Conservation (phyloP, 1,140 invertebrate genomes). For the Plectus sambesii region DNA sequence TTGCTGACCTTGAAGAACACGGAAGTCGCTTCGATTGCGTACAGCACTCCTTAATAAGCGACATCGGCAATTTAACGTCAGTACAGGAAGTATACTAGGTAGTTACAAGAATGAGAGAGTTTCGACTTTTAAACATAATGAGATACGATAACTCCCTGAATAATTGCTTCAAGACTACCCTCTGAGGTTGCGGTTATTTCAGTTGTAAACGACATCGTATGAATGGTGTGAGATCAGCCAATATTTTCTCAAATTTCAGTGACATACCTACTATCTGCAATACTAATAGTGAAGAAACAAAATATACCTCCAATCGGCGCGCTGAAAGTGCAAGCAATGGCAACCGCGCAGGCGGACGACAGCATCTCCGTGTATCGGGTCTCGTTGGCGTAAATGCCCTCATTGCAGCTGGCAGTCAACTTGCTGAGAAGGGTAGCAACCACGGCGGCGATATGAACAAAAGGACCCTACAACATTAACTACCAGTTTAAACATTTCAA, state of each 20-base stretch:
- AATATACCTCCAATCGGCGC: slow-evolving; percentile 33
- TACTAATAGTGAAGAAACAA: no score
- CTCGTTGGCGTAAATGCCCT: slow-evolving; percentile 42
- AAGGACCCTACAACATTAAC: slow-evolving; percentile 34
- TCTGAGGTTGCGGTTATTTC: slow-evolving; percentile 6
- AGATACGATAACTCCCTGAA: no score
- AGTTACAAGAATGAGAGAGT: no score
- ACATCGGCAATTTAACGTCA: neutral
- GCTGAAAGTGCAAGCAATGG: slow-evolving; percentile 38
- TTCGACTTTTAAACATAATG: no score
- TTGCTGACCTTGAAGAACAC: slow-evolving; percentile 96
- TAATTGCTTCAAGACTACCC: no score
- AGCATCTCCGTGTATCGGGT: slow-evolving; percentile 40
- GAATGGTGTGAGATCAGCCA: no score
- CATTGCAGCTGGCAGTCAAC: slow-evolving; percentile 36
- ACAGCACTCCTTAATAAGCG: slow-evolving; percentile 58
- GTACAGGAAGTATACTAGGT: no score
- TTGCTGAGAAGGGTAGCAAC: slow-evolving; percentile 39
- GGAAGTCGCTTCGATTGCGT: slow-evolving; percentile 97
- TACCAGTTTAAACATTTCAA: no score
- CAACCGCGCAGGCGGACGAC: slow-evolving; percentile 39
- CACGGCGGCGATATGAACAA: slow-evolving; percentile 45
- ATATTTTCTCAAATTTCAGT: no score
- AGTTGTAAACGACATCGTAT: neutral
- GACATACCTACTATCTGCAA: no score